Evolutionary conservation across 2,888 invertebrate species (phyloP), one percentile per base, ranked within the genome.

Genomic region (Leptinotarsa tumamoca): DNA sequence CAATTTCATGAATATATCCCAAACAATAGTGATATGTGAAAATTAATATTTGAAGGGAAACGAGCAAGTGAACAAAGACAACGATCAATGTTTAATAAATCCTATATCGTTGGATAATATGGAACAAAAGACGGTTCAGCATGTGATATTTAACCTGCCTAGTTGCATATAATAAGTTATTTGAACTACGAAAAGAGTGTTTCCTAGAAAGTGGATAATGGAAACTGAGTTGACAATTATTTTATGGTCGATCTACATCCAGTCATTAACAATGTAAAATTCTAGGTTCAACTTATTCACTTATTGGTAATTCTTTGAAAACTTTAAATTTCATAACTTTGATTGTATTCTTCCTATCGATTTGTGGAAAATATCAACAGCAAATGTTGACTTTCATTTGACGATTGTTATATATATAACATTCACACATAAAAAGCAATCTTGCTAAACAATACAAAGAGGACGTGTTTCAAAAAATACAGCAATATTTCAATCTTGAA

Each of bases 1-100:
- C 52, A 52, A 52, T 52, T 52, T 52, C 52, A 58, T 58, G 58
- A 14, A 58, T 58, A 23, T 18, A 14, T 58, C 15, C 58, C 58
- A 23, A 21, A 58, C 58, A 58, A 58, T 58, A 58, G 58, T 52
- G 23, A 58, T 58, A 23, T 58, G 23, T 58, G 58, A 27, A 15
- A 58, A 18, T 15, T 18, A 58, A 58, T 58, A 23, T 58, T 58
- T 23, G 14, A 21, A 58, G 58, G 23, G 4, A 23, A 58, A 5
- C 3, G 18, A 54, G 4, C 58, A 27, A 58, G 2, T 58, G 58
- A 15, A 58, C 58, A 58, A 58, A 23, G 58, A 58, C 23, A 58
- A 13, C 15, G 23, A 58, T 58, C 58, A 58, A 58, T 58, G 21
- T 58, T 58, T 58, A 23, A 58, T 23, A 58, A 23, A 14, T 27